phyloP scores from a whole-genome alignment of 1,140 invertebrate species.

The Leptinotarsa texana region DNA sequence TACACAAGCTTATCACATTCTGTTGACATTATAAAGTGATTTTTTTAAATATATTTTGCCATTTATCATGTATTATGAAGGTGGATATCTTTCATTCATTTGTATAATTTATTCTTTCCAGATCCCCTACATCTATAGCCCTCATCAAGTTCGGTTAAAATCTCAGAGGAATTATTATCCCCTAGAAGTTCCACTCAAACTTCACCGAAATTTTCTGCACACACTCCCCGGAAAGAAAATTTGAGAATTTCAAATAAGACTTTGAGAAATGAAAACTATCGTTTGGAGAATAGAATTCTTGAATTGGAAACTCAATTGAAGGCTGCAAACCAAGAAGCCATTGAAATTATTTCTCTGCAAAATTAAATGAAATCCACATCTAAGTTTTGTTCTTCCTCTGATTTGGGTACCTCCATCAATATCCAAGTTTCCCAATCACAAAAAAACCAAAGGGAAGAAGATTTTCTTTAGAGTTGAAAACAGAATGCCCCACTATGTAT shows the following conservation, averaged over 20 bases:
- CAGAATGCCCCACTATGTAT: no score
- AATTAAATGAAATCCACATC: neutral
- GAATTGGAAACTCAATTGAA: neutral
- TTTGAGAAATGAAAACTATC: neutral
- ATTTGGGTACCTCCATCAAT: neutral
- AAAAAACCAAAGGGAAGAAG: conserved; percentile 9
- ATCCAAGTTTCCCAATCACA: neutral
- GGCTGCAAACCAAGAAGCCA: neutral
- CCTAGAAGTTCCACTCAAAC: neutral
- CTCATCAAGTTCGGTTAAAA: neutral
- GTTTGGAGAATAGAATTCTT: neutral
- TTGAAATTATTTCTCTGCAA: neutral
- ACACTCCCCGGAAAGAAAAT: neutral
- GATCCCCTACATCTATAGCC: neutral
- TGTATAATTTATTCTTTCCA: neutral
- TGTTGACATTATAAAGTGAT: neutral
- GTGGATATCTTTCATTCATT: neutral
- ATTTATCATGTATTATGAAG: neutral
- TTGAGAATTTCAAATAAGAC: neutral
- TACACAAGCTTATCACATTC: neutral
- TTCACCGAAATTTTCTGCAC: neutral
- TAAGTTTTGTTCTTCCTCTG: neutral
- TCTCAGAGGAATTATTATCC: neutral
- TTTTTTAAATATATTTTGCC: no score
- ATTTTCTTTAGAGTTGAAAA: neutral